Evolutionary conservation across 2,888 invertebrate species (phyloP), one percentile per base, ranked within the genome.

Genomic region (Elegia similella): DNA sequence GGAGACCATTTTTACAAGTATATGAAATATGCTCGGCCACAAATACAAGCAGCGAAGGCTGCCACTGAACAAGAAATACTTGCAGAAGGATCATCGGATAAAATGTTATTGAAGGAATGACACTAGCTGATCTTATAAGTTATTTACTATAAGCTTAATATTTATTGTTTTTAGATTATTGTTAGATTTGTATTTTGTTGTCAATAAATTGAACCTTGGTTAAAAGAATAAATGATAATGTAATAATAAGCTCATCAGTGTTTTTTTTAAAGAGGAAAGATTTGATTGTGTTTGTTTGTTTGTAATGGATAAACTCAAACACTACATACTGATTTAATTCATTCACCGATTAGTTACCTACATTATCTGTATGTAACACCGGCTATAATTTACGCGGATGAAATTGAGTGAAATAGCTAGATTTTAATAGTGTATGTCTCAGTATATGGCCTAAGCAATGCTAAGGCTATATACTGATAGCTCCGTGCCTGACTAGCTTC

Each of bases 81-180:
- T 47, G 68, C 80, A 2, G 93, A 93, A 80, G 93, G 93, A 42
- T 73, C 91, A 17, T 78, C 85, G 12, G 88, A 90, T 42, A 84
- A 79, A 71, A 64, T 85, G 56, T 62, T 74, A 47, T 68, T 70
- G 60, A 75, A 72, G 58, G 70, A 78, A 59, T 73, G 57, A 55
- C 42, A 34, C 15, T n/a, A 42, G 8, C 8, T 16, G 13, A 13
- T 13, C 16, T 54, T 16, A 12, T 50, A 10, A 10, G 17, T 54
- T 15, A 30, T 44, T 54, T 15, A 30, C 8, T 46, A 17, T 55
- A 55, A 55, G 54, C 44, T 55, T 55, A 55, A 44, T 44, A 17
- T 30, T 34, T 34, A 54, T 30, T 16, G 0, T 5, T 34, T 55
- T 30, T 52, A 55, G 38, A 57, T 46, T 58, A 55, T 58, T 63